Conservation (phyloP, 2,797 vertebrate genomes). For the Artibeus jamaicensis region DNA sequence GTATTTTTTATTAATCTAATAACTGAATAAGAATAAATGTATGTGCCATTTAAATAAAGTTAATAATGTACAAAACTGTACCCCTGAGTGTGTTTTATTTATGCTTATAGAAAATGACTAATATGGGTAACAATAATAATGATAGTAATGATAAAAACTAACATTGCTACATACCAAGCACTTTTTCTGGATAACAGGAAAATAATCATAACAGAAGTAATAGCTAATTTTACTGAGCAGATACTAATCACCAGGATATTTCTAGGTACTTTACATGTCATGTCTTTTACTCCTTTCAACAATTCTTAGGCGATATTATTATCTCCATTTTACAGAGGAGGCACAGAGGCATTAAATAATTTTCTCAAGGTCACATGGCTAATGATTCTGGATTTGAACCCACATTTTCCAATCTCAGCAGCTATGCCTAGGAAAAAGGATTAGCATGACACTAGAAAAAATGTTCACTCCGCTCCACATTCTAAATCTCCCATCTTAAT, state of each 20-base stretch:
- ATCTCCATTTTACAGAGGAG: background rate
- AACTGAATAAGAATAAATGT: background rate
- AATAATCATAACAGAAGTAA: background rate
- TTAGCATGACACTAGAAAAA: background rate
- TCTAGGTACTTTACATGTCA: background rate
- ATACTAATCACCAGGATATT: background rate
- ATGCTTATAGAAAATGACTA: constrained; percentile 3
- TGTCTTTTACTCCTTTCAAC: background rate
- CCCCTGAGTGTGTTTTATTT: background rate
- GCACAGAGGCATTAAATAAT: background rate
- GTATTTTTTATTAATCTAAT: constrained; percentile 19
- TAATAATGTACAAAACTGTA: background rate
- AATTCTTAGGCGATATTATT: background rate
- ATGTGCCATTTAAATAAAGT: background rate
- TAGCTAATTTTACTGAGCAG: background rate
- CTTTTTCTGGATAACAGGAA: background rate
- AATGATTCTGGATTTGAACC: background rate
- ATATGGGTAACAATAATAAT: background rate
- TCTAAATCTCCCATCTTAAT: background rate
- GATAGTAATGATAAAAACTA: background rate
- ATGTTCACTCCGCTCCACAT: background rate
- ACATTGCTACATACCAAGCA: background rate
- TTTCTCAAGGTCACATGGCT: background rate
- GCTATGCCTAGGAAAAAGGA: background rate
- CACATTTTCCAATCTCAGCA: background rate